These are phyloP conservation scores for Meloidogyne exigua DNA, from an alignment of 1,140 invertebrate genomes.

Conservation along the genomic window DNA sequence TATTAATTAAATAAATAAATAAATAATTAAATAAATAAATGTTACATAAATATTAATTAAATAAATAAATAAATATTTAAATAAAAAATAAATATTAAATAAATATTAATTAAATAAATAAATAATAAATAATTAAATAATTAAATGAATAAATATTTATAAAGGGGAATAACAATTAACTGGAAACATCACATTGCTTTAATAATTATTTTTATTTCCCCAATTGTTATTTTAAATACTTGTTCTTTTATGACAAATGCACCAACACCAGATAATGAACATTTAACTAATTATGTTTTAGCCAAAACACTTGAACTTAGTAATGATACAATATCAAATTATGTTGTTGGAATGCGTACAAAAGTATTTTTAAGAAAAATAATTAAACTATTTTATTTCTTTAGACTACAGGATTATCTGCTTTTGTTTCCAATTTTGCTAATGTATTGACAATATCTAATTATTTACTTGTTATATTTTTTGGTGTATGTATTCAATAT, in stretches of 20 bases:
- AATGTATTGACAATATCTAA: neutral
- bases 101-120: no score
- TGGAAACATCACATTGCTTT: neutral
- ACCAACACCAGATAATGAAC: conserved; percentile 1
- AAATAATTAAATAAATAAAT: no score
- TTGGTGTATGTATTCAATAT: conserved; percentile 5
- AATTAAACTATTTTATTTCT: neutral
- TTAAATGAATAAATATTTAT: no score
- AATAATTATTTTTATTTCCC: neutral
- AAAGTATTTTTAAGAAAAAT: neutral
- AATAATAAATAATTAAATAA: neutral
- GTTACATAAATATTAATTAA: neutral
- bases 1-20: no score
- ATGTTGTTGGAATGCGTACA: conserved; percentile 4
- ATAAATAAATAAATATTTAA: no score
- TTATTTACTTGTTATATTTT: neutral
- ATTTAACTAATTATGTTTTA: neutral
- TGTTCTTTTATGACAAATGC: neutral
- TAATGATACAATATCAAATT: neutral
- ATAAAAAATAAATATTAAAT: no score
- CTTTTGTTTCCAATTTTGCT: neutral
- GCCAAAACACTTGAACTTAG: neutral
- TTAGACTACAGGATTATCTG: neutral
- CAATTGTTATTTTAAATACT: neutral
- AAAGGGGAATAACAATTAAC: neutral